Percentiles rank a stretch among this genome's conserved stretches.
Evolutionary conservation across 2,797 vertebrate genomes (phyloP).

Genomic region (Periophthalmus magnuspinnatus): DNA sequence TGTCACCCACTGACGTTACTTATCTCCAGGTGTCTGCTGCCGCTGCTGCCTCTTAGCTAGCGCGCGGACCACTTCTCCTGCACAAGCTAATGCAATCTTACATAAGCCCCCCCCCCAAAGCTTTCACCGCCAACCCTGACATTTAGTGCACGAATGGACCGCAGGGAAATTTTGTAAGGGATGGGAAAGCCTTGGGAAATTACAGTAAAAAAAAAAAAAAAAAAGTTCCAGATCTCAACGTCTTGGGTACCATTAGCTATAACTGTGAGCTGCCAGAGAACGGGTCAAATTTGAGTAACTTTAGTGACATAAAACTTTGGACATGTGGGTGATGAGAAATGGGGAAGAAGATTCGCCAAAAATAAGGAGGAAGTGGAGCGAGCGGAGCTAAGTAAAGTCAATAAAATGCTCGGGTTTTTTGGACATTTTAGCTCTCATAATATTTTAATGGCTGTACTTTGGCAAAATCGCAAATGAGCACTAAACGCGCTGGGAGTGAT

Average conservation of each 20-base stretch:
- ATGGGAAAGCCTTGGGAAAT: constrained; percentile 51
- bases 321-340: constrained; percentile 19
- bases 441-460: constrained; percentile 7
- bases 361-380: neutral
- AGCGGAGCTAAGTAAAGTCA: constrained; percentile 15
- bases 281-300: constrained; percentile 33
- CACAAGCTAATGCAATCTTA: constrained; percentile 70
- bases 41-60: constrained; percentile 53
- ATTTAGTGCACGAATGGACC: constrained; percentile 50
- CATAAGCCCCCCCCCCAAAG: constrained; percentile 65
- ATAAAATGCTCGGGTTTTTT: constrained; percentile 5
- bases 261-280: constrained; percentile 10
- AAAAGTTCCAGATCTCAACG: constrained; percentile 51
- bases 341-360: constrained; percentile 20
- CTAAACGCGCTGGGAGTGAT: neutral
- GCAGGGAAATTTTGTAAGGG: constrained; percentile 42
- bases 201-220: constrained; percentile 54
- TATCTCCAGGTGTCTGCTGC: constrained; percentile 68
- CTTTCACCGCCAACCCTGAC: constrained; percentile 53
- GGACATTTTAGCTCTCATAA: neutral
- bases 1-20: constrained; percentile 66
- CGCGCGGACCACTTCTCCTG: constrained; percentile 47
- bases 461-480: constrained; percentile 6
- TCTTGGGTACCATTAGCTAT: constrained; percentile 7
- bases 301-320: constrained; percentile 23